Evolutionary conservation across 2,888 invertebrate genomes (phyloP).

Genomic region (Anthrax anthrax): DNA sequence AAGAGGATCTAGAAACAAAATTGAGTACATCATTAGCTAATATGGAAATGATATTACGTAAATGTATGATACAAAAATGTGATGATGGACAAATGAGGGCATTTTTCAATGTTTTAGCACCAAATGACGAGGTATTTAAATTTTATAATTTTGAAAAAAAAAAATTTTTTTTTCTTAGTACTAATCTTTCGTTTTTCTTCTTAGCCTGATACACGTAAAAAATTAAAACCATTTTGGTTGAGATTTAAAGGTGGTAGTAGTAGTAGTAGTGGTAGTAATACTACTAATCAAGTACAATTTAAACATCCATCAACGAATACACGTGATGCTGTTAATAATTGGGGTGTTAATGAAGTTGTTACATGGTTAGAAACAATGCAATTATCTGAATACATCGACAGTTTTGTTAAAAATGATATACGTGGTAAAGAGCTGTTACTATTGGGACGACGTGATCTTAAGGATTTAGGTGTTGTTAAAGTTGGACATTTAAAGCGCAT

Average conservation of each 20-base stretch:
- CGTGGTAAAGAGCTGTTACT: constrained; percentile 78
- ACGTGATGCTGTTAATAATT: constrained; percentile 43
- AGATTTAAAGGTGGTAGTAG: constrained; percentile 38
- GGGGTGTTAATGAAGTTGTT: constrained; percentile 83
- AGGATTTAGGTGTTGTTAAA: constrained; percentile 86
- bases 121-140: constrained; percentile 29
- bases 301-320: constrained; percentile 21
- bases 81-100: constrained; percentile 30
- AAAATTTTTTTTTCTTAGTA: background rate
- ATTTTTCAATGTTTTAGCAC: constrained; percentile 31
- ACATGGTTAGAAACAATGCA: constrained; percentile 81
- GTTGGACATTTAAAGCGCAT: constrained; percentile 94
- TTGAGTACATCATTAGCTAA: constrained; percentile 49
- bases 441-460: constrained; percentile 69
- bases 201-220: constrained; percentile 39
- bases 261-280: constrained; percentile 21
- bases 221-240: constrained; percentile 54
- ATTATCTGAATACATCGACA: constrained; percentile 79
- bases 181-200: constrained; percentile 1
- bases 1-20: constrained; percentile 54
- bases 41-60: constrained; percentile 57
- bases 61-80: constrained; percentile 42
- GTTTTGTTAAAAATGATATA: constrained; percentile 81
- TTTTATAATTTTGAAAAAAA: background rate
- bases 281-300: constrained; percentile 21